phyloP scores from a whole-genome alignment of 2,888 invertebrate genomes.

The Phytoseiulus persimilis region DNA sequence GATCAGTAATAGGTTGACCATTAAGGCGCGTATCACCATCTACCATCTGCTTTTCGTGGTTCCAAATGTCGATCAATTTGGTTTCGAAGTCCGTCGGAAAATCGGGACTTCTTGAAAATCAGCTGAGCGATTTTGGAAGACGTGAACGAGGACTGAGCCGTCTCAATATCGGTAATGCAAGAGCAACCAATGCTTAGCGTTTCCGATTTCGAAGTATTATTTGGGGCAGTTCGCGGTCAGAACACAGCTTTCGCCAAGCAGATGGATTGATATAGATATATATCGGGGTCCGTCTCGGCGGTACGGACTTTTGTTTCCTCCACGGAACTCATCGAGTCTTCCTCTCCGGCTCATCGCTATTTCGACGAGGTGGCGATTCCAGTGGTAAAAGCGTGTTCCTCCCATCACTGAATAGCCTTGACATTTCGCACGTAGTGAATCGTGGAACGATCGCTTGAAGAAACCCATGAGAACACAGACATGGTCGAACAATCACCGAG shows the following conservation, averaged over 20 bases:
- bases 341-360: not conserved
- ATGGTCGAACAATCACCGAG: not conserved
- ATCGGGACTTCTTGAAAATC: not conserved
- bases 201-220: not conserved
- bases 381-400: not conserved
- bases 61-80: not conserved
- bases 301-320: not conserved
- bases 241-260: not conserved
- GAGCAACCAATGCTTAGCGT: not conserved
- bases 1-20: not conserved
- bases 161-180: not conserved
- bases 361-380: not conserved
- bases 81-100: not conserved
- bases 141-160: not conserved
- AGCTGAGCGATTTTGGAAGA: not conserved
- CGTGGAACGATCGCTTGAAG: not conserved
- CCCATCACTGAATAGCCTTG: not conserved
- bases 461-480: not conserved
- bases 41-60: not conserved
- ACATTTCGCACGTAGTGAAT: not conserved
- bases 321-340: not conserved
- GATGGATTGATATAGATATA: not conserved
- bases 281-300: not conserved
- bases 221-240: not conserved
- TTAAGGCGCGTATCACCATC: not conserved